Conservation (phyloP, 2,888 invertebrate genomes). For the Amblyjoppa fuscipennis region DNA sequence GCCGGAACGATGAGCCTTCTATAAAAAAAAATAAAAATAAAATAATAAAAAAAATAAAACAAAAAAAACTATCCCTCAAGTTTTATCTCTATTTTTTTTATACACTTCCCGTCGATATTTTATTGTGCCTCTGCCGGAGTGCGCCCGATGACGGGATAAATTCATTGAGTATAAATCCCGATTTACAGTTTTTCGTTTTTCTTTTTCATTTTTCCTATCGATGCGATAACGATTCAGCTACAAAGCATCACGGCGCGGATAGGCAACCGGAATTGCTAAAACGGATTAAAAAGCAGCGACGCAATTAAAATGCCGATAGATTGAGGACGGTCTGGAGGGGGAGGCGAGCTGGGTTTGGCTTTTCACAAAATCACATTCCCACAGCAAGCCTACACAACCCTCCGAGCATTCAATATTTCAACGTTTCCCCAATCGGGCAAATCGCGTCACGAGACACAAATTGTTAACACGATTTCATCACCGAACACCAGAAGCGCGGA, state of each 20-base stretch:
- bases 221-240: conserved; percentile 5
- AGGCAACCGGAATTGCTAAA: conserved; percentile 8
- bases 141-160: background rate
- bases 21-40: too few species aligned
- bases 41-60: background rate
- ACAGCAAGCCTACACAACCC: too few species aligned
- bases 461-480: conserved; percentile 37
- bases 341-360: background rate
- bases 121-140: background rate
- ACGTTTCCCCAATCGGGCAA: conserved; percentile 31
- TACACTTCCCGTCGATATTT: background rate
- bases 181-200: background rate
- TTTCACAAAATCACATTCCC: conserved; percentile 33
- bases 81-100: background rate
- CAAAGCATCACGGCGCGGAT: background rate
- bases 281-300: conserved; percentile 18
- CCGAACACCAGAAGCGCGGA: conserved; percentile 4
- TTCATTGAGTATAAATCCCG: background rate
- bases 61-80: background rate
- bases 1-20: conserved; percentile 41
- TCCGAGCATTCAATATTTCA: background rate
- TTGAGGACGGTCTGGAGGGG: background rate
- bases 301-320: conserved; percentile 44
- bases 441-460: conserved; percentile 27
- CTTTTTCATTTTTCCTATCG: background rate